Conservation (phyloP, 2,888 invertebrate species). For the Drosophila birchii region DNA sequence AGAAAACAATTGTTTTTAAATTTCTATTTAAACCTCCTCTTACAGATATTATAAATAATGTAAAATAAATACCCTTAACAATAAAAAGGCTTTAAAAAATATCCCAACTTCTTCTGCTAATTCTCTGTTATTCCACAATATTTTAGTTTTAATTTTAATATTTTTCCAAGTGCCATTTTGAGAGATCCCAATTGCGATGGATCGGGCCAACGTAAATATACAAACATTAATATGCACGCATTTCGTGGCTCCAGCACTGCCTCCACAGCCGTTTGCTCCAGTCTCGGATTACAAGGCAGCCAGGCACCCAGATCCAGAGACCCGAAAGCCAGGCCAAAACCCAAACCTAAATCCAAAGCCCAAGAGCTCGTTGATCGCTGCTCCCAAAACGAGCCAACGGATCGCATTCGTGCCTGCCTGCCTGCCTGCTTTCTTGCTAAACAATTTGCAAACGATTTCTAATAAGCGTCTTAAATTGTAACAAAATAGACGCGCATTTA, state of each 20-base stretch:
- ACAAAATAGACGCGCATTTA: constrained; percentile 79
- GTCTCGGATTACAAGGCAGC: constrained; percentile 46
- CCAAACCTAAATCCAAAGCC: constrained; percentile 2
- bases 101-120: not conserved
- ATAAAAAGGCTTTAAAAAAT: not conserved
- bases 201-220: constrained; percentile 62
- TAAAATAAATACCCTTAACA: no score
- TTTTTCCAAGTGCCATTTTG: constrained; percentile 6
- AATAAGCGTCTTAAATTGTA: constrained; percentile 81
- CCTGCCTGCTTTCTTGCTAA: constrained; percentile 70
- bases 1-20: no score
- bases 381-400: constrained; percentile 32
- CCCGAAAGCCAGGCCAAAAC: constrained; percentile 18
- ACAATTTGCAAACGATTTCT: constrained; percentile 81
- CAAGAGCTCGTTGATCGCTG: constrained; percentile 21
- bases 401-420: constrained; percentile 65
- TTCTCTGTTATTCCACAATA: not conserved
- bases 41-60: no score
- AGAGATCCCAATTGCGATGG: constrained; percentile 35
- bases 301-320: constrained; percentile 17
- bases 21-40: no score
- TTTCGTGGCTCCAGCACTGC: constrained; percentile 65
- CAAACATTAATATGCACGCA: constrained; percentile 83
- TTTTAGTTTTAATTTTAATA: no score
- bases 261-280: constrained; percentile 12